Conservation (phyloP, 2,888 invertebrate genomes). For the Rotaria sp. region DNA sequence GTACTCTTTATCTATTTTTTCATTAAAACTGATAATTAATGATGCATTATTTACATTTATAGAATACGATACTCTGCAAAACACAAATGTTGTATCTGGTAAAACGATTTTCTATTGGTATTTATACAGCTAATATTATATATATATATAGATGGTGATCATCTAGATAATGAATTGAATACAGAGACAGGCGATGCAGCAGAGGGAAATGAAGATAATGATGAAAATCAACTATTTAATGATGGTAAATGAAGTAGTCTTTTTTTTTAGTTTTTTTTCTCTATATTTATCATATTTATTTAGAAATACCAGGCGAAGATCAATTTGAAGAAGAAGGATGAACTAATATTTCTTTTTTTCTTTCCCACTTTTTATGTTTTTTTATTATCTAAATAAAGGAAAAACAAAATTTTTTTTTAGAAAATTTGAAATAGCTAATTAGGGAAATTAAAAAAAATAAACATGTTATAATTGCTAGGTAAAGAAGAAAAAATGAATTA, state of each 20-base stretch:
- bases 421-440: background rate
- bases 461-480: background rate
- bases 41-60: background rate
- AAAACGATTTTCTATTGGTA: background rate
- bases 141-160: background rate
- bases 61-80: background rate
- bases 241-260: background rate
- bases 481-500: background rate
- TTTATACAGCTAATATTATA: background rate
- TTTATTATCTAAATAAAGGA: constrained; percentile 19
- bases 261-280: background rate
- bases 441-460: background rate
- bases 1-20: background rate
- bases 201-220: background rate
- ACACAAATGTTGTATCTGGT: background rate
- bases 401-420: background rate
- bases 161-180: background rate
- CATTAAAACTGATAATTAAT: background rate
- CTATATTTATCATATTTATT: background rate
- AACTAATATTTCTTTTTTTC: background rate
- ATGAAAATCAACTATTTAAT: background rate
- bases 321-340: constrained; percentile 16
- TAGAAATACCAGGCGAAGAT: background rate
- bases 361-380: background rate
- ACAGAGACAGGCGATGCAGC: background rate